Conservation (phyloP, 2,113 vertebrate genomes). For the Saccopteryx leptura region DNA sequence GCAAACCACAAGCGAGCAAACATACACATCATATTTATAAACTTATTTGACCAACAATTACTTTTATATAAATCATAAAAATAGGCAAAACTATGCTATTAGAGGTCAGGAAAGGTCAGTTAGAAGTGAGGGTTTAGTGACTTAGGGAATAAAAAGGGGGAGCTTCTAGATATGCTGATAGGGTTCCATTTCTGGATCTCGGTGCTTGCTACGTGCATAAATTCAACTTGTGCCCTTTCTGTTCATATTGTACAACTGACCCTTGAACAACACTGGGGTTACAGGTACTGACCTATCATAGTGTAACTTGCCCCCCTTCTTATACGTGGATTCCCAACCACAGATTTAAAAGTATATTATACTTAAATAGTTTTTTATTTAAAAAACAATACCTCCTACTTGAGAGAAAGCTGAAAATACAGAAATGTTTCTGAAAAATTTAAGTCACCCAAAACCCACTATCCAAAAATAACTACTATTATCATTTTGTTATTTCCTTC, state of each 20-base stretch:
- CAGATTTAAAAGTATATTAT: background rate
- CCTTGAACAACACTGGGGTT: background rate
- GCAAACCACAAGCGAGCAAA: too few species aligned
- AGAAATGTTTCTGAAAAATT: background rate
- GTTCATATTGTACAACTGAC: background rate
- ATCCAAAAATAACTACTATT: background rate
- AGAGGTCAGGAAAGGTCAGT: background rate
- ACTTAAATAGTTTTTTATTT: background rate
- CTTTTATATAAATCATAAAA: constrained; percentile 29
- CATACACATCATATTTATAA: too few species aligned
- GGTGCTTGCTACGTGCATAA: background rate
- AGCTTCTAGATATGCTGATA: background rate
- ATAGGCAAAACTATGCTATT: background rate
- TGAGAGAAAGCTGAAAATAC: background rate
- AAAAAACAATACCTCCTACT: background rate
- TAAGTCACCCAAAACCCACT: background rate
- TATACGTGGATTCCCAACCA: background rate
- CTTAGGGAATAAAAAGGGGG: background rate
- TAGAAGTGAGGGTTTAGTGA: background rate
- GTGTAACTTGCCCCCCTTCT: background rate
- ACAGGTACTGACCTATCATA: background rate
- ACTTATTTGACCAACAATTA: too few species aligned
- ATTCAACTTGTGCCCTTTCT: background rate
- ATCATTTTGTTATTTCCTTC: constrained; percentile 34
- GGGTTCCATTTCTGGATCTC: background rate